phyloP scores from a whole-genome alignment of 2,797 vertebrate genomes.

The Philypnodon macrostomus region DNA sequence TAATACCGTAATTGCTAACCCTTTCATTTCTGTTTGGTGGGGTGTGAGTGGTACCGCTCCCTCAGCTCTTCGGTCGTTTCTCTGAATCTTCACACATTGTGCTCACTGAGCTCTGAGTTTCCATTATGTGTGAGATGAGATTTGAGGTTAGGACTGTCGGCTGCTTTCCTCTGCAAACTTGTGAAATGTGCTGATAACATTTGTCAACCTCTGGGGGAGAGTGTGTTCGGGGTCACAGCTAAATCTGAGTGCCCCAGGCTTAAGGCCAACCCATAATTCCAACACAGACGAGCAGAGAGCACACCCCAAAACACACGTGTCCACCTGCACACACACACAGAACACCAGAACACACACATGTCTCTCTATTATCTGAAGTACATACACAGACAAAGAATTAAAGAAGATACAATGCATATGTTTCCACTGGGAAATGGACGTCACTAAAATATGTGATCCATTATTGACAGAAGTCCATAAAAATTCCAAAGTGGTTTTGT shows the following conservation, averaged over 20 bases:
- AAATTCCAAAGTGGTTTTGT: conserved; percentile 32
- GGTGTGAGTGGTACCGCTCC: conserved; percentile 32
- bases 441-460: conserved; percentile 10
- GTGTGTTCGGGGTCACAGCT: conserved; percentile 82
- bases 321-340: neutral
- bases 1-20: conserved; percentile 21
- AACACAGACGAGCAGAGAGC: conserved; percentile 80
- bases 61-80: conserved; percentile 51
- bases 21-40: conserved; percentile 10
- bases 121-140: conserved; percentile 68
- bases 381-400: neutral
- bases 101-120: conserved; percentile 67
- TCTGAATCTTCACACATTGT: conserved; percentile 63
- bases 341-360: too few relatives aligned
- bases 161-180: conserved; percentile 70
- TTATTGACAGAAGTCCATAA: conserved; percentile 40
- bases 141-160: conserved; percentile 48
- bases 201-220: conserved; percentile 81
- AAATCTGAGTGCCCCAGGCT: conserved; percentile 84
- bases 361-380: too few relatives aligned
- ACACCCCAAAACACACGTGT: conserved; percentile 55
- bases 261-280: conserved; percentile 85
- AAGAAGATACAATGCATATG: neutral
- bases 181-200: conserved; percentile 85
- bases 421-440: conserved; percentile 17